These are phyloP conservation scores for Cryptophagus acutangulus DNA, from an alignment of 2,888 invertebrate genomes.

Conservation along the genomic window DNA sequence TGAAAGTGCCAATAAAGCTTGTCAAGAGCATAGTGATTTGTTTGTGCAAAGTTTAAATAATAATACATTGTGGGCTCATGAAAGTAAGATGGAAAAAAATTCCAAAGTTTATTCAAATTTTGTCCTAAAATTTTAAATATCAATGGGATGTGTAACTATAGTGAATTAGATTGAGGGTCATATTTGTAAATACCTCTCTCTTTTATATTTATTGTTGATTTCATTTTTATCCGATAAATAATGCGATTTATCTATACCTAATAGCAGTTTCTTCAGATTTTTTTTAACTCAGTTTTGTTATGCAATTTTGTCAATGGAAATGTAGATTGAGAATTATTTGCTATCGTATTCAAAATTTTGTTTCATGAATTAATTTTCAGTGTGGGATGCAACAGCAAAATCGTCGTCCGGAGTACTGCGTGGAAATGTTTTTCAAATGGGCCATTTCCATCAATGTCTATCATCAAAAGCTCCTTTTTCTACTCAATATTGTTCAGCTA, in stretches of 20 bases:
- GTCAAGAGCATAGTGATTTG: constrained; percentile 32
- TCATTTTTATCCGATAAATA: no score
- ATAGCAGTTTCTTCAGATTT: no score
- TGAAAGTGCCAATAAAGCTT: constrained; percentile 28
- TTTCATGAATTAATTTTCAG: constrained; percentile 44
- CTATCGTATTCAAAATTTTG: no score
- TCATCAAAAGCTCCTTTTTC: constrained; percentile 42
- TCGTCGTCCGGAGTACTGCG: constrained; percentile 54
- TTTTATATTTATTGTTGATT: no score
- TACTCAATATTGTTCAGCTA: constrained; percentile 44
- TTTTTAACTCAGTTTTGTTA: no score
- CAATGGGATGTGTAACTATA: not conserved
- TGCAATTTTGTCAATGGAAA: no score
- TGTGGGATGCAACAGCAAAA: constrained; percentile 60
- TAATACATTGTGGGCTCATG: constrained; percentile 55
- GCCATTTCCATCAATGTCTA: constrained; percentile 59
- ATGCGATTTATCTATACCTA: no score
- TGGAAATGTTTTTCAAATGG: constrained; percentile 56
- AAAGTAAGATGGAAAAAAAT: constrained; percentile 51
- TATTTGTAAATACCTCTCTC: no score
- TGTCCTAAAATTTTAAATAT: not conserved
- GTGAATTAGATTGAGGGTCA: no score
- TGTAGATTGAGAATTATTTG: no score
- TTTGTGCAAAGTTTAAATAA: constrained; percentile 46
- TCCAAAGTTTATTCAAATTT: no score